A percentile compares a stretch with the other conserved stretches of the same genome.
phyloP scores from a whole-genome alignment of 1,140 invertebrate species.

The Macrostomum lignano region DNA sequence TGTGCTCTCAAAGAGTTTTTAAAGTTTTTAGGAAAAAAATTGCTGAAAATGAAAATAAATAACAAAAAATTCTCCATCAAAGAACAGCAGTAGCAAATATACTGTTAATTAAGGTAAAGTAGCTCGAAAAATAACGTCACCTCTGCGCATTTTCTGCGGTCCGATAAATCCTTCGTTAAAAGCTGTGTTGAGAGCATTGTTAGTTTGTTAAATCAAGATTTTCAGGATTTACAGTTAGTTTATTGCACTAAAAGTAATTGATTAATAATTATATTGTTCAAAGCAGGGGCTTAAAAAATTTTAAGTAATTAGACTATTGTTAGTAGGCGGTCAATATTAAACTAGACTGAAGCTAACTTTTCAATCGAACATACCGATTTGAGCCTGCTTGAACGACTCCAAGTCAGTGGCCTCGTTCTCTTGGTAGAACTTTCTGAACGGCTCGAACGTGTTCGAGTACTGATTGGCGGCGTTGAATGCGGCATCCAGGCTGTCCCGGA shows the following conservation, averaged over 20 bases:
- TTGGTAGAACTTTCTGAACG: conserved; percentile 37
- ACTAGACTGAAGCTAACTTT: conserved; percentile 8
- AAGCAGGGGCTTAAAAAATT: no score
- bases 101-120: no score
- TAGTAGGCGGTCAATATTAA: no score
- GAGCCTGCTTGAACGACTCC: conserved; percentile 25
- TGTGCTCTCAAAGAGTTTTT: not conserved
- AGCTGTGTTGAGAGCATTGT: no score
- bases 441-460: conserved; percentile 38
- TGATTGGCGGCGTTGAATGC: conserved; percentile 35
- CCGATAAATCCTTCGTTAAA: no score
- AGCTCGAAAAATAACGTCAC: no score
- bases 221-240: no score
- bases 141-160: no score
- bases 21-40: not conserved
- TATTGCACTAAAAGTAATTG: conserved; percentile 3
- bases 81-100: no score
- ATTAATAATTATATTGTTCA: conserved; percentile 1
- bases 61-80: conserved; percentile 23
- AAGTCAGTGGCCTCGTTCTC: conserved; percentile 38
- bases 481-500: conserved; percentile 31
- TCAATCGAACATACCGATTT: no score
- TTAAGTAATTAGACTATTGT: no score
- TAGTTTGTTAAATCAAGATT: no score
- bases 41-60: conserved; percentile 8